These are phyloP conservation scores for Dendrophyllia cribrosa DNA, from an alignment of 64 coral and sea anemone species.

Conservation along the genomic window DNA sequence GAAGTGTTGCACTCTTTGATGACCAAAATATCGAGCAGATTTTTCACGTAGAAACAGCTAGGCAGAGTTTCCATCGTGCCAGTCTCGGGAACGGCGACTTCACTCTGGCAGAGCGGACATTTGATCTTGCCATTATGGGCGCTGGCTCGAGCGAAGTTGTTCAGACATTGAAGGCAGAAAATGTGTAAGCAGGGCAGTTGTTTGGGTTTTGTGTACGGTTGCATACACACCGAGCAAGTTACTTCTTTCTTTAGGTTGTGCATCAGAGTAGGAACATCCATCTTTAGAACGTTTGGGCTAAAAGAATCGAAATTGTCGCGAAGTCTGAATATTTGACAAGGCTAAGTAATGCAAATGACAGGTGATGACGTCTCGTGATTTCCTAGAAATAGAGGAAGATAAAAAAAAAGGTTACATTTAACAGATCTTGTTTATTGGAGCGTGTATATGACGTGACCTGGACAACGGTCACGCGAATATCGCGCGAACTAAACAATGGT, in stretches of 20 bases:
- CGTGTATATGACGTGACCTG: too few species aligned
- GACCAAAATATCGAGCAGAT: slow-evolving; percentile 64
- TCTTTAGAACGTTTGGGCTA: neutral
- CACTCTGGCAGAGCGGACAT: slow-evolving; percentile 51
- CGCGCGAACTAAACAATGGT: neutral
- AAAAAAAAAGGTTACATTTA: too few species aligned
- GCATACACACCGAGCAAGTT: slow-evolving; percentile 78
- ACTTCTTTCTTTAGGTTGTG: slow-evolving; percentile 55
- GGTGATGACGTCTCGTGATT: neutral
- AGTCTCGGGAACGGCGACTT: slow-evolving; percentile 21
- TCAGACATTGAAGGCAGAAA: slow-evolving; percentile 82
- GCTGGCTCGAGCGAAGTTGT: slow-evolving; percentile 28
- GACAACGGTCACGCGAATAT: neutral
- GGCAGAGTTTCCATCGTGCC: slow-evolving; percentile 53
- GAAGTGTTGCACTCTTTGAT: slow-evolving; percentile 56
- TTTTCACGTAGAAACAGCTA: slow-evolving; percentile 57
- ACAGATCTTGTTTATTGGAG: too few species aligned
- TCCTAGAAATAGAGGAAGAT: neutral
- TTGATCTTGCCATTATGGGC: slow-evolving; percentile 31
- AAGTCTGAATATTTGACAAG: neutral
- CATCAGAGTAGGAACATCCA: slow-evolving; percentile 19
- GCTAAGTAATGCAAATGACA: too few species aligned
- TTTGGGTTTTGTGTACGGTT: slow-evolving; percentile 79
- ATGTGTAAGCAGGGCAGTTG: slow-evolving; percentile 81
- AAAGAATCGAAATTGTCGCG: neutral